phyloP scores from a whole-genome alignment of 2,888 invertebrate species.

The Drosophila austrosaltans region DNA sequence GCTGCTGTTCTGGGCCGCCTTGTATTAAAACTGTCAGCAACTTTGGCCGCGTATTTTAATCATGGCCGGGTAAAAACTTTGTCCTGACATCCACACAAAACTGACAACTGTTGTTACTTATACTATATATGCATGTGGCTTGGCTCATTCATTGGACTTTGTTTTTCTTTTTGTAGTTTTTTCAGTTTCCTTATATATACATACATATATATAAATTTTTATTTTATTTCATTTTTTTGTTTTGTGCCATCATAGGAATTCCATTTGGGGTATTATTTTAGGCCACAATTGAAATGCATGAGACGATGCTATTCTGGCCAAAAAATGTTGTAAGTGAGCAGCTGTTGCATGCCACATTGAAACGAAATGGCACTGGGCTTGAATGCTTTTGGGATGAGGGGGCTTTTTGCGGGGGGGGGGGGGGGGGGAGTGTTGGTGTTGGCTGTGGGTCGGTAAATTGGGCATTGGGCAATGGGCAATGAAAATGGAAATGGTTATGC shows the following conservation, averaged over 20 bases:
- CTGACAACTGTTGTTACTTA: slow-evolving; percentile 21
- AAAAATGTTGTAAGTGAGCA: slow-evolving; percentile 58
- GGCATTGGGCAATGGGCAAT: slow-evolving; percentile 28
- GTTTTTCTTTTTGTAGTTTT: neutral
- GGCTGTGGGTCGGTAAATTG: neutral
- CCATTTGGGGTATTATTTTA: slow-evolving; percentile 37
- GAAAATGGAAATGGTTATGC: slow-evolving; percentile 58
- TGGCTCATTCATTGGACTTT: neutral
- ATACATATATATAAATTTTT: neutral
- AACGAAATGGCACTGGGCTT: slow-evolving; percentile 31
- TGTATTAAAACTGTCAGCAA: slow-evolving; percentile 68
- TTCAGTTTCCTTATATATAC: neutral
- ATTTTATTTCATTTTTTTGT: neutral
- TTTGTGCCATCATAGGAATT: slow-evolving; percentile 18
- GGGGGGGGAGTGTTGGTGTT: no score
- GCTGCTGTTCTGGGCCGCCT: slow-evolving; percentile 35
- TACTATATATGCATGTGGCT: slow-evolving; percentile 8
- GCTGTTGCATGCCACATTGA: slow-evolving; percentile 77
- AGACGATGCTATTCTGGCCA: slow-evolving; percentile 25
- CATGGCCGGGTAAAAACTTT: slow-evolving; percentile 44
- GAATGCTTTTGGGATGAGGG: neutral
- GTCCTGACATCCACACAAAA: slow-evolving; percentile 27
- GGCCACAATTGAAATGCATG: slow-evolving; percentile 70
- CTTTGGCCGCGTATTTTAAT: slow-evolving; percentile 54
- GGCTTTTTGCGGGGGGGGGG: neutral